These are phyloP conservation scores for Rhynchonema sp. DNA, from an alignment of 2,888 invertebrate species.

Conservation along the genomic window DNA sequence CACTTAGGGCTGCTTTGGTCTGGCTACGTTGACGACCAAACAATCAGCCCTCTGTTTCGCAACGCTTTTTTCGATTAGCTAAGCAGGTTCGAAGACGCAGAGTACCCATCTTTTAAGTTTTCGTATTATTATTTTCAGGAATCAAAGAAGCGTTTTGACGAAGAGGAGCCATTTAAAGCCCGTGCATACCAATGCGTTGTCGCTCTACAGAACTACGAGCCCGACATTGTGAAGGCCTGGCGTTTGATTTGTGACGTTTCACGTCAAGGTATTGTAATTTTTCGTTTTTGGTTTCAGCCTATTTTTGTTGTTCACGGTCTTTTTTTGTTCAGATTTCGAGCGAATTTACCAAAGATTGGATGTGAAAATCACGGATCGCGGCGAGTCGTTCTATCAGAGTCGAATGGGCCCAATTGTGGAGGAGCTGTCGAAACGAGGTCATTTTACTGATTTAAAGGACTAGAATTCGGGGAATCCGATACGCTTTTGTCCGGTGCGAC, in stretches of 20 bases:
- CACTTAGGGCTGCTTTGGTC: too few species aligned
- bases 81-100: too few species aligned
- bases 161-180: constrained; percentile 75
- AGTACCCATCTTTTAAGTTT: too few species aligned
- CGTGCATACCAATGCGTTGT: constrained; percentile 83
- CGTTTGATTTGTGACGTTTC: constrained; percentile 87
- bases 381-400: constrained; percentile 90
- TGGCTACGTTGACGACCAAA: too few species aligned
- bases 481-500: too few species aligned
- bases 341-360: constrained; percentile 70
- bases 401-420: constrained; percentile 62
- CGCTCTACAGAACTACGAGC: constrained; percentile 61
- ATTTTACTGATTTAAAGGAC: constrained; percentile 1
- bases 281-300: too few species aligned
- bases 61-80: too few species aligned
- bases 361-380: constrained; percentile 53
- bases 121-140: constrained; percentile 30
- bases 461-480: too few species aligned
- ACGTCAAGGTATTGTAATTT: constrained; percentile 38
- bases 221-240: constrained; percentile 73
- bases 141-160: constrained; percentile 78
- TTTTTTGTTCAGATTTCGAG: constrained; percentile 51
- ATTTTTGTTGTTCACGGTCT: neutral
- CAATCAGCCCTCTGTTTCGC: too few species aligned
- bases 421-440: constrained; percentile 47